A percentile compares a stretch with the other conserved stretches of the same genome.
These are phyloP conservation scores for Bombus consobrinus DNA, from an alignment of 1,140 invertebrate species.

Conservation along the genomic window DNA sequence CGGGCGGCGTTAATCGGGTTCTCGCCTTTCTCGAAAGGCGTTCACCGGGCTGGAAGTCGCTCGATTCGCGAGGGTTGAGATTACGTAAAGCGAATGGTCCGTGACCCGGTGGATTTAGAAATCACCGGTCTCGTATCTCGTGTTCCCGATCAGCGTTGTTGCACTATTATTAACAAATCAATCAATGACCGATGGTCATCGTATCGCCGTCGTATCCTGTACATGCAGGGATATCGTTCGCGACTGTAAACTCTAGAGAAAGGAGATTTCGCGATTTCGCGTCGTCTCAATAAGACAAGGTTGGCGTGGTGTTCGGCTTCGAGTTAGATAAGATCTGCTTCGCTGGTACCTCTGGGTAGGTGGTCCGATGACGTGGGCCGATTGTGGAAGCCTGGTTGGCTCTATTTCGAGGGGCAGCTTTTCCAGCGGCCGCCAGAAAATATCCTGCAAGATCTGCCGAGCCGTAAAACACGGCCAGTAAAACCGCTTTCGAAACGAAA, in stretches of 20 bases:
- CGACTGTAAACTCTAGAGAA: neutral
- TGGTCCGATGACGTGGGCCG: constrained; percentile 56
- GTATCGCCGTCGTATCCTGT: neutral
- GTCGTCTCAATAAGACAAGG: constrained; percentile 21
- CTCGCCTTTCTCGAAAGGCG: neutral
- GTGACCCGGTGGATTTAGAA: constrained; percentile 36
- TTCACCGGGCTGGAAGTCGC: neutral
- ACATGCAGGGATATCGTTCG: neutral
- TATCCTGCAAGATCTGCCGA: constrained; percentile 56
- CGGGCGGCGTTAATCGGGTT: neutral
- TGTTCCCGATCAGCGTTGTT: constrained; percentile 16
- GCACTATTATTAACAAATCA: constrained; percentile 32
- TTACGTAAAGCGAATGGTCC: constrained; percentile 41
- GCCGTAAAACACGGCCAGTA: constrained; percentile 37
- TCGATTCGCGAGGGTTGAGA: neutral
- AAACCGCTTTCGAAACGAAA: constrained; percentile 48
- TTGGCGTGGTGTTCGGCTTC: constrained; percentile 31
- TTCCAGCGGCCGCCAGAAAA: constrained; percentile 56
- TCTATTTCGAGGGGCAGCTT: constrained; percentile 57
- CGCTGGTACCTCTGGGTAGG: constrained; percentile 12
- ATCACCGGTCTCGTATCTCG: constrained; percentile 24
- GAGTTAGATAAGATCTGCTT: constrained; percentile 56
- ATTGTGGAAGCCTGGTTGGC: constrained; percentile 41
- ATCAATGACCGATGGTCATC: constrained; percentile 5
- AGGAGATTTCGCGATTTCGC: constrained; percentile 8